Conservation (phyloP, 2,113 vertebrate genomes). For the Hiodon alosoides region DNA sequence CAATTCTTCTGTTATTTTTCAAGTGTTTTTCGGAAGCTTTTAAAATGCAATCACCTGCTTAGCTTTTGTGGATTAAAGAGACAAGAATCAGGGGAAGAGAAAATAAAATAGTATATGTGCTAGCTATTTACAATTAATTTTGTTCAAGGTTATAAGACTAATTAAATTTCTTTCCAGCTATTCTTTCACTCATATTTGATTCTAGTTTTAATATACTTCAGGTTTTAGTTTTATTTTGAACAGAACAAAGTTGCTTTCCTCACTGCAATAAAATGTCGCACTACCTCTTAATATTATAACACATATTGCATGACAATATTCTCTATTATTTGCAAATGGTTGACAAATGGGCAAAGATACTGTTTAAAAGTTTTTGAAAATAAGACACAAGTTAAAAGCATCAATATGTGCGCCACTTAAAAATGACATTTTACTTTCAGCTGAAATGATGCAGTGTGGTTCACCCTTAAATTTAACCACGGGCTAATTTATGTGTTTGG, state of each 20-base stretch:
- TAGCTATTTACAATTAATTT: background rate
- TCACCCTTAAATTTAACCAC: conserved; percentile 52
- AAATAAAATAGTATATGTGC: background rate
- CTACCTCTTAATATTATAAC: conserved; percentile 2
- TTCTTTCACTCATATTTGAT: conserved; percentile 10
- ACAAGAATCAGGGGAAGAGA: background rate
- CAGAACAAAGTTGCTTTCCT: background rate
- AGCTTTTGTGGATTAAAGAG: conserved; percentile 8
- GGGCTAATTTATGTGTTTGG: conserved; percentile 50
- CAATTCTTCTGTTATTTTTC: conserved; percentile 1
- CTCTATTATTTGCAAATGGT: conserved; percentile 12
- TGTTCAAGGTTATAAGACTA: conserved; percentile 13
- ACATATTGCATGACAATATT: background rate
- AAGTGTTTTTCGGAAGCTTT: conserved; percentile 5
- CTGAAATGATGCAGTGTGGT: conserved; percentile 32
- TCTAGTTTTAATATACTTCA: background rate
- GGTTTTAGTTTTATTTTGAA: conserved; percentile 7
- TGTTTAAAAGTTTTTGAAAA: conserved; percentile 5
- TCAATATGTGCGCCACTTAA: conserved; percentile 26
- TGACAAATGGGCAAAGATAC: background rate
- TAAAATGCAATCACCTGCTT: background rate
- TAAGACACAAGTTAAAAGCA: conserved; percentile 6
- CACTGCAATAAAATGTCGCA: background rate
- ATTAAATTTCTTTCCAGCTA: background rate
- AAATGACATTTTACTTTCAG: conserved; percentile 39